Conservation (phyloP, 2,113 vertebrate species). For the Erythrolamprus reginae region DNA sequence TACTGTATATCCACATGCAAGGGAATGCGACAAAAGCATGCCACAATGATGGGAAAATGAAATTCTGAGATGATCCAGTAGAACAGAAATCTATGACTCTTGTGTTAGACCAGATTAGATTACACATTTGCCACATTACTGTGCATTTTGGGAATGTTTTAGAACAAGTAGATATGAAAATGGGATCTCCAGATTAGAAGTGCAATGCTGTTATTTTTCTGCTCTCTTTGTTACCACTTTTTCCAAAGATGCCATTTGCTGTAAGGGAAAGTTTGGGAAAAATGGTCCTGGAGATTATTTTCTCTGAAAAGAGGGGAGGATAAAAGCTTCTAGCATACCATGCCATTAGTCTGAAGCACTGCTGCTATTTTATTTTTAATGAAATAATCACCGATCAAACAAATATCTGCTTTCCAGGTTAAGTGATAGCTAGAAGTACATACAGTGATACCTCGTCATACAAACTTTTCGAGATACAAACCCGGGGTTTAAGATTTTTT, state of each 20-base stretch:
- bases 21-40: slow-evolving; percentile 38
- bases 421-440: not conserved
- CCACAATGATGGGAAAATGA: slow-evolving; percentile 25
- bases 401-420: not conserved
- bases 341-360: not conserved
- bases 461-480: no score
- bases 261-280: not conserved
- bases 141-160: not conserved
- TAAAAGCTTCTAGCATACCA: not conserved
- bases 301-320: not conserved
- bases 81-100: slow-evolving; percentile 25
- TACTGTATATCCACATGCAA: slow-evolving; percentile 43
- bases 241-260: not conserved
- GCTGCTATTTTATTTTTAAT: not conserved
- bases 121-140: not conserved
- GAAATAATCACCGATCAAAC: not conserved
- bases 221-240: not conserved
- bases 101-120: not conserved
- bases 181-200: not conserved
- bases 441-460: no score
- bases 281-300: not conserved
- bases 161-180: not conserved
- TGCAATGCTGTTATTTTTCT: not conserved
- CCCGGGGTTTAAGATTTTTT: no score
- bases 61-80: slow-evolving; percentile 9